Evolutionary conservation across 2,888 invertebrate species (phyloP), one percentile per base, ranked within the genome.

Genomic region (Chrysolina haemoptera): DNA sequence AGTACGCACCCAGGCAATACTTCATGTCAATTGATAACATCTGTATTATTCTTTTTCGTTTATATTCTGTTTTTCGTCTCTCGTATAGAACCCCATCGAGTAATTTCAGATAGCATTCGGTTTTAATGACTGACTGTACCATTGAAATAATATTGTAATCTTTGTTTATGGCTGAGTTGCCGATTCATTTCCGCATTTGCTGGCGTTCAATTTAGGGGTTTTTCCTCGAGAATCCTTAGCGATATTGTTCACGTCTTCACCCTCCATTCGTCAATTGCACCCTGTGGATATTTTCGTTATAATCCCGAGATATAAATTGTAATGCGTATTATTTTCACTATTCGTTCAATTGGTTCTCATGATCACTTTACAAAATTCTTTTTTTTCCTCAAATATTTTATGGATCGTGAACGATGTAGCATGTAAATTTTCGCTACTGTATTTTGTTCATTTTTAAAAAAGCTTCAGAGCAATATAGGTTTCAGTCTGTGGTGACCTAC

Each of bases 1-100:
- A 46, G 43, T 22, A 65, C 48, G n/a, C 65, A 12, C 65, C 65
- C 65, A 41, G 48, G 41, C 46, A 14, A 65, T 65, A 16, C 46
- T 22, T 65, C 66, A 66, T 50, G 10, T 8, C 66, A 35, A 9
- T 20, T 50, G 66, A 66, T 66, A 66, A 50, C 16, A 66, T 50
- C 66, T 50, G 48, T 11, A 66, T 66, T 66, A 66, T 27, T 59
- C 35, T 35, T 59, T 59, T 59, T n/a, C 14, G 16, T 59, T 14
- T 35, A 59, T 10, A 59, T 59, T 27, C n/a, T 55, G 59, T 59
- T 59, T 35, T 35, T 59, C 22, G 35, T 35, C 35, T 59, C 16
- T n/a, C 35, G 35, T 35, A 59, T 35, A 35, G 2, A 27, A 59
- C 35, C 22, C 6, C 22, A 55, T 22, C 4, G 59, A 59, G 27